Evolutionary conservation across 1,140 invertebrate genomes (phyloP).

Genomic region (Cephus cinctus): DNA sequence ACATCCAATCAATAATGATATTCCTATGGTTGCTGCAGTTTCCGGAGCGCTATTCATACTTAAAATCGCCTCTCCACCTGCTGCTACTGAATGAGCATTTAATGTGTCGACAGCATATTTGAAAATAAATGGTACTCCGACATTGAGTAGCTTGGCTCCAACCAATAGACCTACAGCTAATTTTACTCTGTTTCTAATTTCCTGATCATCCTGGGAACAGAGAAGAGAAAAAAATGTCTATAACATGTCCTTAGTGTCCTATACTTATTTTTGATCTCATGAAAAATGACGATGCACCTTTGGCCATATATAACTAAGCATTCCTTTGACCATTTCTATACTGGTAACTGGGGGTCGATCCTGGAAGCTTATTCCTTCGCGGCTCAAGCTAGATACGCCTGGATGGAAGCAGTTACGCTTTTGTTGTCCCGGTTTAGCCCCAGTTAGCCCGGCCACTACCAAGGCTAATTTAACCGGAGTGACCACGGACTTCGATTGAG

Average conservation of each 20-base stretch:
- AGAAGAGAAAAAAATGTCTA: neutral
- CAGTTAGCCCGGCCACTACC: slow-evolving; percentile 43
- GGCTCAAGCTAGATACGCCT: slow-evolving; percentile 70
- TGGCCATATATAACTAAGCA: slow-evolving; percentile 96
- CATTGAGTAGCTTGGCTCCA: slow-evolving; percentile 85
- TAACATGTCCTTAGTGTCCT: no score
- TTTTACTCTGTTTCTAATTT: slow-evolving; percentile 80
- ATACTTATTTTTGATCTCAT: slow-evolving; percentile 4
- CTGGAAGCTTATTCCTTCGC: slow-evolving; percentile 63
- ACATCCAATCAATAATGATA: slow-evolving; percentile 89
- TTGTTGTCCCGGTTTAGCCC: slow-evolving; percentile 58
- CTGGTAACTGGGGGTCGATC: slow-evolving; percentile 64
- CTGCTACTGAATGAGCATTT: slow-evolving; percentile 61
- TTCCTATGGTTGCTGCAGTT: slow-evolving; percentile 70
- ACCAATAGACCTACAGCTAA: slow-evolving; percentile 78
- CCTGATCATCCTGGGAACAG: slow-evolving; percentile 68
- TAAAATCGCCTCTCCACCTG: slow-evolving; percentile 56
- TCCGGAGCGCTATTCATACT: slow-evolving; percentile 71
- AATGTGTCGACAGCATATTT: slow-evolving; percentile 92
- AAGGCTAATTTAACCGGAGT: slow-evolving; percentile 38
- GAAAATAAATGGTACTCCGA: slow-evolving; percentile 95
- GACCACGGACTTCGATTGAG: slow-evolving; percentile 44
- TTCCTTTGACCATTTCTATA: slow-evolving; percentile 80
- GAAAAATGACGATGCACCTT: slow-evolving; percentile 60
- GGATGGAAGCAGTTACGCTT: slow-evolving; percentile 89